Base-by-base conservation (phyloP, 2,797 vertebrate species). In the Thripadectes ignobilis region DNA sequence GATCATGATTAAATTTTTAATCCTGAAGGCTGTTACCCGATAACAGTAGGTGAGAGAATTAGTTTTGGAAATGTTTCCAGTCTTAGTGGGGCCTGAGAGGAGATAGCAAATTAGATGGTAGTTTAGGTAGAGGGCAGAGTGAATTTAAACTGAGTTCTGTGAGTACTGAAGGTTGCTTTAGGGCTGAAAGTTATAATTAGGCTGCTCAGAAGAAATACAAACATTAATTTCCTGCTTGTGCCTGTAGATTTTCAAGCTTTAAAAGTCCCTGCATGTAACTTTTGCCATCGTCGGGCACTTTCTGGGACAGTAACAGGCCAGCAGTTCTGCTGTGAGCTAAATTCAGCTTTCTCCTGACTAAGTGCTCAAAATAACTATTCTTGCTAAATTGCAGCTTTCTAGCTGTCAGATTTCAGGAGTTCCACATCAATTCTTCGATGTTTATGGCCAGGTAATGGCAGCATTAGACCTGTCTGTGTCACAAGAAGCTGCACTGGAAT, bases 271-370 rank as follows among this genome's bases (percentile, higher is more conserved):
- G 14, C 72, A 32, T 54, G 43, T 93, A 72, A 85, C 39, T 79
- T 92, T 80, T 93, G 89, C 85, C 48, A 21, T 84, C 24, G 21
- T 84, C 94, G 58, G 86, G 94, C 84, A 38, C 59, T 96, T 93
- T 97, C 83, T 91, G 95, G 94, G 95, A 92, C 93, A 97, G 76
- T 96, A 88, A 21, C 65, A 95, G 93, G 95, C 95, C 2, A 4
- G 68, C 92, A 59, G 68, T 94, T 96, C 83, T 94, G 95, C 52
- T 67, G 26, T 68, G 89, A 89, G 92, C 96, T 97, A 90, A 97
- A 94, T 96, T 71, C 92, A 93, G 74, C 94, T 94, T 90, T 91
- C 96, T 95, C 89, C 84, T 75, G 73, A 88, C 61, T 73, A 89
- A 86, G 75, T 85, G 96, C 93, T 96, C 90, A 91, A 95, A 97